Evolutionary conservation across 2,797 vertebrate species (phyloP).

Genomic region (Pangasius djambal): DNA sequence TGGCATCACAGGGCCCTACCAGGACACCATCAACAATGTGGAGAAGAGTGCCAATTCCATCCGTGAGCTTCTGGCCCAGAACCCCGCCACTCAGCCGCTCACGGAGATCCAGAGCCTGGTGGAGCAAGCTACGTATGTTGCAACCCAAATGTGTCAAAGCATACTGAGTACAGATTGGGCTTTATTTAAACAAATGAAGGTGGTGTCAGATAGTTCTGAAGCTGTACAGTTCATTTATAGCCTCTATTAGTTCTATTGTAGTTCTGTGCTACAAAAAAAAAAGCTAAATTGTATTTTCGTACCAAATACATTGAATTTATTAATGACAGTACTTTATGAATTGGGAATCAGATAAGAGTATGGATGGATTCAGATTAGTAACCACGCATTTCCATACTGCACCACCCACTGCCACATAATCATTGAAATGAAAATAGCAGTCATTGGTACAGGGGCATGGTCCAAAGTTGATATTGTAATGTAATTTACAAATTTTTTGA

Average conservation of each 20-base stretch:
- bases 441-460: neutral
- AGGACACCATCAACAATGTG: constrained; percentile 77
- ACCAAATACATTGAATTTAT: neutral
- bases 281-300: neutral
- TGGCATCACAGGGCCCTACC: constrained; percentile 87
- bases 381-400: neutral
- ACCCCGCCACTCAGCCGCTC: constrained; percentile 87
- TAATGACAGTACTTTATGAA: neutral
- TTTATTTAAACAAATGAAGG: neutral
- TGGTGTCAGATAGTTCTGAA: neutral
- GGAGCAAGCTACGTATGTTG: constrained; percentile 88
- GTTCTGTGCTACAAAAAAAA: neutral
- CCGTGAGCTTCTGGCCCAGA: constrained; percentile 80
- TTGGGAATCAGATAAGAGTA: neutral
- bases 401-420: neutral
- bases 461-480: neutral
- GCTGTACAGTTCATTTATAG: neutral
- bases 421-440: neutral
- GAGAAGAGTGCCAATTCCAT: constrained; percentile 85
- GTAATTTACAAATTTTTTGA: neutral
- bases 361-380: neutral
- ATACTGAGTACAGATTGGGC: neutral
- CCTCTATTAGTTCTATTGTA: neutral
- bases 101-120: constrained; percentile 88
- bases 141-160: neutral